Evolutionary conservation across 2,797 vertebrate species (phyloP).

Genomic region (Hydrophis major): DNA sequence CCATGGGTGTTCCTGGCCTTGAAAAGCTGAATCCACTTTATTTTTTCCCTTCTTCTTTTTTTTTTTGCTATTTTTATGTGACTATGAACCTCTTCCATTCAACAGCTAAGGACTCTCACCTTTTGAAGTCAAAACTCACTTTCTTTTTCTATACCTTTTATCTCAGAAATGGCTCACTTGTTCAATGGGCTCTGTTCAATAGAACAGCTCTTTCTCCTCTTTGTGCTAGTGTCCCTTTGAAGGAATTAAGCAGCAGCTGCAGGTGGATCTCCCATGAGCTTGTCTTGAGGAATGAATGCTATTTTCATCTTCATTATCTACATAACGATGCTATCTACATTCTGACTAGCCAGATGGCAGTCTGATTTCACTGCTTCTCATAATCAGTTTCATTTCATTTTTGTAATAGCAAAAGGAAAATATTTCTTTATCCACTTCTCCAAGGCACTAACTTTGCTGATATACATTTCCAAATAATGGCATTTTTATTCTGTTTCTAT

Average conservation of each 20-base stretch:
- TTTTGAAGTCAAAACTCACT: not conserved
- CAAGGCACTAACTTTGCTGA: not conserved
- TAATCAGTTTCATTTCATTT: conserved; percentile 36
- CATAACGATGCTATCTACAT: conserved; percentile 41
- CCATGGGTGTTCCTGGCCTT: not conserved
- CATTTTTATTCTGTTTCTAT: fast-evolving
- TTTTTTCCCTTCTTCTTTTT: not conserved
- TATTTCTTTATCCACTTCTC: not conserved
- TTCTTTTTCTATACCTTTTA: conserved; percentile 31
- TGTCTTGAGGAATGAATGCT: conserved; percentile 26
- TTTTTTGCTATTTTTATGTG: not conserved
- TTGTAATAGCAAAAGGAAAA: not conserved
- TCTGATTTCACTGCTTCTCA: conserved; percentile 52
- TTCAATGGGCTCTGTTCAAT: not conserved
- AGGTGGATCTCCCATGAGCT: conserved; percentile 33
- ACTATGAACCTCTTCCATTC: not conserved
- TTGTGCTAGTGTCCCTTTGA: conserved; percentile 16
- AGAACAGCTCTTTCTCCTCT: not conserved
- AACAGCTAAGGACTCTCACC: not conserved
- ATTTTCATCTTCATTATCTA: conserved; percentile 51
- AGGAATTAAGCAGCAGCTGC: conserved; percentile 46
- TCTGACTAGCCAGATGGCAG: conserved; percentile 49
- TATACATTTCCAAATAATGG: not conserved
- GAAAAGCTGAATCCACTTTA: not conserved
- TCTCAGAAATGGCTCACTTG: conserved; percentile 21